Conservation (phyloP, 2,113 vertebrate genomes). For the Paedocypris sp. region DNA sequence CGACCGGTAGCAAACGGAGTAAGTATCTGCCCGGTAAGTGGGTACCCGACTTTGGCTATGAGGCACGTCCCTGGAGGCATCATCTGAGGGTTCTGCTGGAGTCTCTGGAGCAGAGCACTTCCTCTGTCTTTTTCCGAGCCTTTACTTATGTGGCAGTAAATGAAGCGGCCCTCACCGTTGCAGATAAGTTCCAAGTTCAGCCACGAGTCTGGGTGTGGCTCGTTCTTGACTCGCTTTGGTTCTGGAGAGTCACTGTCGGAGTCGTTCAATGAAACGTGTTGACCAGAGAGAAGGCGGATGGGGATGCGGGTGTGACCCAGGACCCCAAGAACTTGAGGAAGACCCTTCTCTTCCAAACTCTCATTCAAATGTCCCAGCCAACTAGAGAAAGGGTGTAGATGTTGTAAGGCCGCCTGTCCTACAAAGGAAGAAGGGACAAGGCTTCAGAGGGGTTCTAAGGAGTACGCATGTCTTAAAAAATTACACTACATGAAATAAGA, state of each 20-base stretch:
- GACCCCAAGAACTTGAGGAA: conserved; percentile 51
- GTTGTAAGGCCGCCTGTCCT: conserved; percentile 37
- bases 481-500: too few relatives aligned
- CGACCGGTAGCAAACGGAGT: conserved; percentile 39
- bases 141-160: conserved; percentile 50
- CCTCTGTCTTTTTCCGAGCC: conserved; percentile 47
- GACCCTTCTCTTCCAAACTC: conserved; percentile 2
- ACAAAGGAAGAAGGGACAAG: neutral
- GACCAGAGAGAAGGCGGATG: conserved; percentile 45
- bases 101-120: conserved; percentile 34
- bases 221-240: conserved; percentile 44
- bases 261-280: too few relatives aligned
- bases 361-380: conserved; percentile 19
- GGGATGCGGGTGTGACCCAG: conserved; percentile 56
- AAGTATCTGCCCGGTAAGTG: conserved; percentile 47
- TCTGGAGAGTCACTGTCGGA: conserved; percentile 35
- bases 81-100: conserved; percentile 39
- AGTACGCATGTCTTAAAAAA: too few relatives aligned
- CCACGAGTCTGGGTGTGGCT: conserved; percentile 50
- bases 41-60: conserved; percentile 48
- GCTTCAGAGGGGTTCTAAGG: too few relatives aligned
- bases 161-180: conserved; percentile 42
- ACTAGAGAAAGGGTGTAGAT: conserved; percentile 42
- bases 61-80: conserved; percentile 51
- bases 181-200: conserved; percentile 56